Percentiles rank a stretch among this genome's conserved stretches.
phyloP scores from a whole-genome alignment of 2,888 invertebrate species.

The Asteroscopus sphinx region DNA sequence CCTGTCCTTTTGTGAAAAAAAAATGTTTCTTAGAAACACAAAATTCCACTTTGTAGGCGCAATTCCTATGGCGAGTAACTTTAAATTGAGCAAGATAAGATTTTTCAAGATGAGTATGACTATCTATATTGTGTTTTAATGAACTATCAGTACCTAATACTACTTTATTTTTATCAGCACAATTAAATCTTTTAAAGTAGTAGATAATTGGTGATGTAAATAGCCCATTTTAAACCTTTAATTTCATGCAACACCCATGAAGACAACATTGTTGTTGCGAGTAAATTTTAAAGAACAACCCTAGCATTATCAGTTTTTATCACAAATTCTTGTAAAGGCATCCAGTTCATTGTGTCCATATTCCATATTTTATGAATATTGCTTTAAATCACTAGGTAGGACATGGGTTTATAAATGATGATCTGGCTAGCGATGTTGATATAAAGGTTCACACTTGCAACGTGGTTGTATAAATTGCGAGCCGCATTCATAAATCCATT shows the following conservation, averaged over 20 bases:
- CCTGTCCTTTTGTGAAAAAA: conserved; percentile 30
- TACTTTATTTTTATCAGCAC: not conserved
- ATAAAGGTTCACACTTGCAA: conserved; percentile 78
- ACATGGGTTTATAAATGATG: conserved; percentile 74
- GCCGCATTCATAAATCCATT: conserved; percentile 65
- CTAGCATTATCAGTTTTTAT: conserved; percentile 35
- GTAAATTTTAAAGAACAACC: conserved; percentile 5
- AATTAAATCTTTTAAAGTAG: not conserved
- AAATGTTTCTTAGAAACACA: conserved; percentile 41
- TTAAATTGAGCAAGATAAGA: conserved; percentile 1
- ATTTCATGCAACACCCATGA: too few relatives aligned
- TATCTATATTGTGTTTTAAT: not conserved
- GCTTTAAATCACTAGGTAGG: conserved; percentile 66
- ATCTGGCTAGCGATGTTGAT: conserved; percentile 74
- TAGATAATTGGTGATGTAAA: too few relatives aligned
- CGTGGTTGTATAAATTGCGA: conserved; percentile 60
- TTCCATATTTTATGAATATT: conserved; percentile 61
- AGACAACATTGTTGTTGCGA: too few relatives aligned
- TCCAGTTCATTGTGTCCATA: conserved; percentile 39
- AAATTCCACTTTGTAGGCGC: conserved; percentile 37
- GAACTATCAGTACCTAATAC: not conserved
- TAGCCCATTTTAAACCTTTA: too few relatives aligned
- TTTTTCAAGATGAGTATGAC: not conserved
- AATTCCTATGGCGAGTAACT: conserved; percentile 12
- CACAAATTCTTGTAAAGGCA: conserved; percentile 21